Conservation (phyloP, 2,797 vertebrate genomes). For the Myripristis murdjan region DNA sequence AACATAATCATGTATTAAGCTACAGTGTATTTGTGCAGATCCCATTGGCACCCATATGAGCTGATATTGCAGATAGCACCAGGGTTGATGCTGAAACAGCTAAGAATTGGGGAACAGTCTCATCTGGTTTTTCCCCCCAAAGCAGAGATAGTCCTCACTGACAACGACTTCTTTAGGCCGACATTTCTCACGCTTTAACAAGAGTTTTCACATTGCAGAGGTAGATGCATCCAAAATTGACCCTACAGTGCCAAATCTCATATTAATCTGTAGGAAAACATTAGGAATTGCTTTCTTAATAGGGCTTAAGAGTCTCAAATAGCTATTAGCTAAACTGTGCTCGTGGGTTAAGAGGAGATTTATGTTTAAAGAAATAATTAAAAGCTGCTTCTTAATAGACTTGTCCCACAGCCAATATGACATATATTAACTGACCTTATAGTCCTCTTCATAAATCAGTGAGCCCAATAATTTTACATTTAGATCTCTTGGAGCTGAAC, state of each 20-base stretch:
- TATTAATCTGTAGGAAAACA: slow-evolving; percentile 69
- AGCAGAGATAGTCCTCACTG: not conserved
- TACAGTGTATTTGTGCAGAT: not conserved
- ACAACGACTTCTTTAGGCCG: not conserved
- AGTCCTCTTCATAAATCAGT: slow-evolving; percentile 86
- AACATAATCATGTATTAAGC: not conserved
- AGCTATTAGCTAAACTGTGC: slow-evolving; percentile 70
- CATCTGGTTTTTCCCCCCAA: not conserved
- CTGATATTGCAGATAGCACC: too few species aligned
- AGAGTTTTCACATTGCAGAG: slow-evolving; percentile 29
- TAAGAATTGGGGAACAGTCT: not conserved
- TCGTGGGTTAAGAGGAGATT: slow-evolving; percentile 78
- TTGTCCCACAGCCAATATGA: slow-evolving; percentile 82
- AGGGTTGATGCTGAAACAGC: not conserved
- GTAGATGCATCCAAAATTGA: slow-evolving; percentile 33
- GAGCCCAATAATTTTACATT: slow-evolving; percentile 82
- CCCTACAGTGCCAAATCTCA: slow-evolving; percentile 48
- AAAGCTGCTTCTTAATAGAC: slow-evolving; percentile 79
- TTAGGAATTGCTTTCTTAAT: slow-evolving; percentile 62
- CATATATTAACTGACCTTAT: slow-evolving; percentile 84
- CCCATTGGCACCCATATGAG: not conserved
- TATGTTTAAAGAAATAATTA: slow-evolving; percentile 84
- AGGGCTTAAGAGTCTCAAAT: slow-evolving; percentile 66
- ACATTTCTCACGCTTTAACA: not conserved
- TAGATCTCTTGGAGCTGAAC: slow-evolving; percentile 80